Evolutionary conservation across 2,888 invertebrate genomes (phyloP).

Genomic region (Smittia sp.): DNA sequence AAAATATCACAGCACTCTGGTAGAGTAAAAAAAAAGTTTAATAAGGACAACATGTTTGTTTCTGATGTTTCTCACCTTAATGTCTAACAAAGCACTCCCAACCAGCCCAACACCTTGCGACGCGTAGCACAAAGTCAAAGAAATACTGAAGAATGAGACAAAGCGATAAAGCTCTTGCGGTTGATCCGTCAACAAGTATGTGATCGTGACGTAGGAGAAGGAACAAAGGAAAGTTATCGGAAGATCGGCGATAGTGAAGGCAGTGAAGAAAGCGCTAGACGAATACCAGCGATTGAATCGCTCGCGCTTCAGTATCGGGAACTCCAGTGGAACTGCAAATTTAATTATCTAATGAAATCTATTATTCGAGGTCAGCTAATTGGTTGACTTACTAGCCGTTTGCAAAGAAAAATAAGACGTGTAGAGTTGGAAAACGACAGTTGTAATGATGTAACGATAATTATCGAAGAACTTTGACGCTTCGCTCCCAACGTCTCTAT

Average conservation of each 20-base stretch:
- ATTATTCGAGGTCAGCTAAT: background rate
- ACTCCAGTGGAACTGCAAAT: conserved; percentile 72
- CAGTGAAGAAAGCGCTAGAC: conserved; percentile 74
- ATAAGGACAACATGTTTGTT: conserved; percentile 29
- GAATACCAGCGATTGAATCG: conserved; percentile 91
- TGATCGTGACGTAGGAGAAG: conserved; percentile 68
- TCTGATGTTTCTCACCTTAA: background rate
- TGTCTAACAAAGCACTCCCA: conserved; percentile 66
- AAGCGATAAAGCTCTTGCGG: conserved; percentile 72
- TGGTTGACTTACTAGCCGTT: conserved; percentile 75
- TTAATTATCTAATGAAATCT: background rate
- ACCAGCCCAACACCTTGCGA: conserved; percentile 83
- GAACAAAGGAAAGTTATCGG: conserved; percentile 78
- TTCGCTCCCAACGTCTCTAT: conserved; percentile 82
- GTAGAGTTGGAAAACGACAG: conserved; percentile 91
- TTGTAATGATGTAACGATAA: conserved; percentile 86
- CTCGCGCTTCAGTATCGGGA: conserved; percentile 77
- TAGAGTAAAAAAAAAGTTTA: conserved; percentile 12
- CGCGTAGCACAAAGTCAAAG: conserved; percentile 75
- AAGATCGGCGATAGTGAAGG: conserved; percentile 74
- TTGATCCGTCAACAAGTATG: conserved; percentile 85
- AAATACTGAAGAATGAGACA: conserved; percentile 66
- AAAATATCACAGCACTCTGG: conserved; percentile 85
- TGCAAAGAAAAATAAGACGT: conserved; percentile 88
- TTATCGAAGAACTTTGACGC: conserved; percentile 80